A percentile compares a stretch with the other conserved stretches of the same genome.
phyloP scores from a whole-genome alignment of 2,888 invertebrate genomes.

The Drosophila parthenogenetica region DNA sequence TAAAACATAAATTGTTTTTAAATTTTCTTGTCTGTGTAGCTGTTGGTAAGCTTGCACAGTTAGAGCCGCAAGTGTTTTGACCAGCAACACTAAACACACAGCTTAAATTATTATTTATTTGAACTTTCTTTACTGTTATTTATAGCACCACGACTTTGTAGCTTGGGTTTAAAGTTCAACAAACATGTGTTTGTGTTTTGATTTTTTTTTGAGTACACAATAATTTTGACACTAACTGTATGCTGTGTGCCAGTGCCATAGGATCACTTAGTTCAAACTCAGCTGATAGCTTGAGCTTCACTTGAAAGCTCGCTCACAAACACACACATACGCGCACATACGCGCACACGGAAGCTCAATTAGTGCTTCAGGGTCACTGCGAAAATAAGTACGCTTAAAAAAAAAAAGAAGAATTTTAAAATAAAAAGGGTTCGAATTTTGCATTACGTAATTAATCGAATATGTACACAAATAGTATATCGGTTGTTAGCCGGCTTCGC shows the following conservation, averaged over 20 bases:
- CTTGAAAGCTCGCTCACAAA: slow-evolving; percentile 35
- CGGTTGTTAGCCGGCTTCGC: slow-evolving; percentile 39
- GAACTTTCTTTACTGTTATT: too few relatives aligned
- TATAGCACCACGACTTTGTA: too few relatives aligned
- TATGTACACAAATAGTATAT: not conserved
- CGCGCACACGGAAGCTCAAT: slow-evolving; percentile 19
- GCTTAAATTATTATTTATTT: too few relatives aligned
- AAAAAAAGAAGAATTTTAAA: slow-evolving; percentile 1
- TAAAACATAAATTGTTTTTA: too few relatives aligned
- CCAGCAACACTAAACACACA: not conserved
- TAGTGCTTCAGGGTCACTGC: slow-evolving; percentile 52
- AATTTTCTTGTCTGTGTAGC: slow-evolving; percentile 3
- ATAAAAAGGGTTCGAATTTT: slow-evolving; percentile 43
- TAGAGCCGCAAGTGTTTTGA: not conserved
- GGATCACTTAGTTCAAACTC: slow-evolving; percentile 63
- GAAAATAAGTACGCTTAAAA: slow-evolving; percentile 6
- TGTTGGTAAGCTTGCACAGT: slow-evolving; percentile 10
- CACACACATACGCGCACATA: slow-evolving; percentile 18
- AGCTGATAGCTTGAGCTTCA: slow-evolving; percentile 53
- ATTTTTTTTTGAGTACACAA: not conserved
- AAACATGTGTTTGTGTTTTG: too few relatives aligned
- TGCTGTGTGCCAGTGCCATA: slow-evolving; percentile 32
- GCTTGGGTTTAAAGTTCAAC: too few relatives aligned
- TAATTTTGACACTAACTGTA: not conserved
- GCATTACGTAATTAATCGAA: slow-evolving; percentile 53